Conservation (phyloP, 2,888 invertebrate genomes). For the Synanthedon andrenaeformis region DNA sequence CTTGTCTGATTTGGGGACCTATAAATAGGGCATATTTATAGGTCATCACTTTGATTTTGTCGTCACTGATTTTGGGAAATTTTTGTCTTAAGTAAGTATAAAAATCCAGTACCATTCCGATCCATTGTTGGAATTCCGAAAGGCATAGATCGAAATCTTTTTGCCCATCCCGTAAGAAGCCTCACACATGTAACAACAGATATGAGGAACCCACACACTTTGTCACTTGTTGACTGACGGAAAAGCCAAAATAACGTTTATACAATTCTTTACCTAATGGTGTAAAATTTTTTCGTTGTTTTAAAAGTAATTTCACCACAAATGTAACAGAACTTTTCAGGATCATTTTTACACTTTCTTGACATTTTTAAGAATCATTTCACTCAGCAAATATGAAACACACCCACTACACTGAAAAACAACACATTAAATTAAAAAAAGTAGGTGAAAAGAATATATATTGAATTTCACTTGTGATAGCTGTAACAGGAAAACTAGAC, state of each 20-base stretch:
- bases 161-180: too few species aligned
- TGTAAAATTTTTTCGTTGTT: neutral
- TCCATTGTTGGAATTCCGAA: too few species aligned
- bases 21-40: too few species aligned
- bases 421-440: neutral
- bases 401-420: neutral
- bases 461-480: neutral
- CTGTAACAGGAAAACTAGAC: neutral
- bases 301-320: neutral
- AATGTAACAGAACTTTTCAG: neutral
- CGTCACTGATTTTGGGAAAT: too few species aligned
- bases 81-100: too few species aligned
- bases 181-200: too few species aligned
- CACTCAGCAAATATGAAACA: neutral
- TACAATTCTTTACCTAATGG: neutral
- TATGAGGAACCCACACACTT: neutral
- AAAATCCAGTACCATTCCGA: too few species aligned
- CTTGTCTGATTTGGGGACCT: too few species aligned
- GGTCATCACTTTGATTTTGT: too few species aligned
- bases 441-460: neutral
- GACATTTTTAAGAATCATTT: neutral
- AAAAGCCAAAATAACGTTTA: neutral
- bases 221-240: neutral
- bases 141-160: too few species aligned
- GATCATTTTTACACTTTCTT: neutral